A percentile compares a stretch with the other conserved stretches of the same genome.
These are phyloP conservation scores for Leptobrachium leishanense DNA, from an alignment of 2,113 vertebrate genomes.

Conservation along the genomic window DNA sequence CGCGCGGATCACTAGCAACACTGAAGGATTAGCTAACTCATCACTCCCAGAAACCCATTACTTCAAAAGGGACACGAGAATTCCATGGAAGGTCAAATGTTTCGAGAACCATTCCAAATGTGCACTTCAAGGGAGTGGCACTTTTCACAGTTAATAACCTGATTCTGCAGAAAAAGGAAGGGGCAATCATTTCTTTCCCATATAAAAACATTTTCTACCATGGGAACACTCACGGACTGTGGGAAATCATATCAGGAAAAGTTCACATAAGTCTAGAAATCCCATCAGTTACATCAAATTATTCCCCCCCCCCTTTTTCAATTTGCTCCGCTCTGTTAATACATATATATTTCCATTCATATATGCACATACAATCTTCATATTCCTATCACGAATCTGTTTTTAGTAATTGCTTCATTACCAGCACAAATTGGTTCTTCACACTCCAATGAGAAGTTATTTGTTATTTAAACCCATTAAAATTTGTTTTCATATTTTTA, in stretches of 20 bases:
- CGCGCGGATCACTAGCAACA: too few species aligned
- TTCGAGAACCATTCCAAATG: slow-evolving; percentile 5
- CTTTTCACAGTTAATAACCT: slow-evolving; percentile 1
- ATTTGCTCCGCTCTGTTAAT: neutral
- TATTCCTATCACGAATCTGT: neutral
- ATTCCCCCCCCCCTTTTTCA: neutral
- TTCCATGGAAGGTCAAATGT: neutral
- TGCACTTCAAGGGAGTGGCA: slow-evolving; percentile 2
- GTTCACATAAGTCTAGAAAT: slow-evolving; percentile 33
- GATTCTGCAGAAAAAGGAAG: neutral
- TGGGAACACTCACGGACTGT: slow-evolving; percentile 4
- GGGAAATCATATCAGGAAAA: slow-evolving; percentile 26
- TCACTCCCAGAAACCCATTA: too few species aligned
- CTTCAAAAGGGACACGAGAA: too few species aligned
- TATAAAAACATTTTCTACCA: slow-evolving; percentile 6
- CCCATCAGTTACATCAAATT: slow-evolving; percentile 7
- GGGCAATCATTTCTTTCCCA: slow-evolving; percentile 9
- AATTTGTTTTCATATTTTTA: neutral
- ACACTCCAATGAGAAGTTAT: neutral
- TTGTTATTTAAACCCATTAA: neutral
- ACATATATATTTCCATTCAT: neutral
- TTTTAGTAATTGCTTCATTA: neutral
- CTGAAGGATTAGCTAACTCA: too few species aligned
- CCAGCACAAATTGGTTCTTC: neutral
- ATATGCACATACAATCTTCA: too few species aligned